Percentiles rank a stretch among this genome's conserved stretches.
phyloP scores from a whole-genome alignment of 1,140 invertebrate species.

The Drosophila tani region DNA sequence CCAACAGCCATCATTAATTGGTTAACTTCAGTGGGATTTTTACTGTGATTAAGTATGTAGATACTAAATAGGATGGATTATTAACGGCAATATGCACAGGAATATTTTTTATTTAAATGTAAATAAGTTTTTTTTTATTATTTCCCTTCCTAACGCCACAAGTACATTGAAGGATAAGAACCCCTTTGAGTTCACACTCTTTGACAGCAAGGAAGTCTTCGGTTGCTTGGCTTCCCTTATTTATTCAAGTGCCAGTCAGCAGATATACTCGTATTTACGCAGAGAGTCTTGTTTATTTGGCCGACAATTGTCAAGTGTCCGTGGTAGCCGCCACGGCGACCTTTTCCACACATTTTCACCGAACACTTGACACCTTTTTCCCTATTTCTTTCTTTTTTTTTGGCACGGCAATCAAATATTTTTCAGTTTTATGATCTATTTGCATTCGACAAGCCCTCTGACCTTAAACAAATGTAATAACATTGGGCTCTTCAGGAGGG shows the following conservation, averaged over 20 bases:
- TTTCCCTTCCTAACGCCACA: neutral
- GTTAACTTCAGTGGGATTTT: slow-evolving; percentile 3
- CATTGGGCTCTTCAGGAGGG: slow-evolving; percentile 30
- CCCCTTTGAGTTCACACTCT: neutral
- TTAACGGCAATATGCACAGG: neutral
- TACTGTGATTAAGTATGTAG: slow-evolving; percentile 3
- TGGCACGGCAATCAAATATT: slow-evolving; percentile 46
- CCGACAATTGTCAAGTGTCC: slow-evolving; percentile 33
- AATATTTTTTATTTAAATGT: neutral
- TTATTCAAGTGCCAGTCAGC: slow-evolving; percentile 36
- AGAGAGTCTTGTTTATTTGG: slow-evolving; percentile 23
- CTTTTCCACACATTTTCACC: slow-evolving; percentile 61
- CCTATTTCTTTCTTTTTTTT: neutral
- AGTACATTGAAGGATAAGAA: neutral
- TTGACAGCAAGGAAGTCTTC: neutral
- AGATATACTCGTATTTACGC: slow-evolving; percentile 26
- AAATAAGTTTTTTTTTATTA: neutral
- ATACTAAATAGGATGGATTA: neutral
- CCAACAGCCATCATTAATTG: slow-evolving; percentile 14
- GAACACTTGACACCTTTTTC: slow-evolving; percentile 63
- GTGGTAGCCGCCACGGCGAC: slow-evolving; percentile 35
- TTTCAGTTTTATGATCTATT: slow-evolving; percentile 62
- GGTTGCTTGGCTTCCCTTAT: slow-evolving; percentile 16
- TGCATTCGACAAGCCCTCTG: slow-evolving; percentile 54
- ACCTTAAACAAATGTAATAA: slow-evolving; percentile 59